Percentiles rank a stretch among this genome's conserved stretches.
These are phyloP conservation scores for Botrylloides violaceus DNA, from an alignment of 23 tunicate species.

Conservation along the genomic window DNA sequence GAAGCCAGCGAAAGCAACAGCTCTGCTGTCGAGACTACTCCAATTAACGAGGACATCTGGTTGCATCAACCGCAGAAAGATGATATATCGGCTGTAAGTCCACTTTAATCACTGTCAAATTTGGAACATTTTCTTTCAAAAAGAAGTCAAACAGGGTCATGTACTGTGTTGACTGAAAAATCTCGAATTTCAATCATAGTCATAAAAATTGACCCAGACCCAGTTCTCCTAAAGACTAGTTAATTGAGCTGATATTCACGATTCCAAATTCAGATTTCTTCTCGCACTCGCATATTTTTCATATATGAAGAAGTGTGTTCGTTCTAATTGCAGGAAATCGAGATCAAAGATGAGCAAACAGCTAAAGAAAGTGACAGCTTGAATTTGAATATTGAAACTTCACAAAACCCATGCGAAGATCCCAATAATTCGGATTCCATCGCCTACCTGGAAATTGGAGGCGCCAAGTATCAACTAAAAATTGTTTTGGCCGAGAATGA, in stretches of 20 bases:
- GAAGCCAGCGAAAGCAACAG: constrained; percentile 11
- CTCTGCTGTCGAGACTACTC: constrained; percentile 8
- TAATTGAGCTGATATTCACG: too few relatives aligned
- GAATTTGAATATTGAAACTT: background rate
- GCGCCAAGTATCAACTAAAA: constrained; percentile 23
- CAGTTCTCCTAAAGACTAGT: too few relatives aligned
- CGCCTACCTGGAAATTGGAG: constrained; percentile 28
- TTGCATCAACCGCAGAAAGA: constrained; percentile 30
- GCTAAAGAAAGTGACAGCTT: constrained; percentile 2
- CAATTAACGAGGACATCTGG: constrained; percentile 25
- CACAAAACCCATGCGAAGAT: constrained; percentile 11
- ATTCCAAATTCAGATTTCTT: too few relatives aligned
- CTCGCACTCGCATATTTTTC: too few relatives aligned
- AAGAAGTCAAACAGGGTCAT: too few relatives aligned
- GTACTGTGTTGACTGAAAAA: too few relatives aligned
- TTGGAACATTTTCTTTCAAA: too few relatives aligned
- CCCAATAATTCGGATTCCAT: constrained; percentile 8
- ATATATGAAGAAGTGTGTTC: too few relatives aligned
- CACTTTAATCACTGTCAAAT: background rate
- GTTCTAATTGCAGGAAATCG: too few relatives aligned
- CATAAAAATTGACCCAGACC: too few relatives aligned
- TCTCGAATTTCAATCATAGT: too few relatives aligned
- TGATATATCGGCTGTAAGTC: constrained; percentile 4
- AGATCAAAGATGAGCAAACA: constrained; percentile 3
- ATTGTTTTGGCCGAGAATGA: constrained; percentile 17